These are phyloP conservation scores for Sibirionetta formosa DNA, from an alignment of 2,797 vertebrate genomes.

Conservation along the genomic window DNA sequence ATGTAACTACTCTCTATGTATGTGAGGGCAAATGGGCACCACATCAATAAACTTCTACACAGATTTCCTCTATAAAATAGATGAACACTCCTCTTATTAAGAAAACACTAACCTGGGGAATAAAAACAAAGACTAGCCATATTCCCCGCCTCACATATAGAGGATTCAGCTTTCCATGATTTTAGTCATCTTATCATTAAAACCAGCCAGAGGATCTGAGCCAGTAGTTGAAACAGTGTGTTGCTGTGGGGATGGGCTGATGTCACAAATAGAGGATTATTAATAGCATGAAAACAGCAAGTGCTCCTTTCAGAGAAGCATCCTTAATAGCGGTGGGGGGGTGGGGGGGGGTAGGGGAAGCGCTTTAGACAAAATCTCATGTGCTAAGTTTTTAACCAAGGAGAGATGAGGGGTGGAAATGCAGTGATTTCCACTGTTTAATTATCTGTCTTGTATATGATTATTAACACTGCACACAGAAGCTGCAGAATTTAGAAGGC, in stretches of 20 bases:
- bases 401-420: slow-evolving; percentile 33
- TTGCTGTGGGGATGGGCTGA: slow-evolving; percentile 68
- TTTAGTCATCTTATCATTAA: not conserved
- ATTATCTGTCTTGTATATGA: not conserved
- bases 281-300: slow-evolving; percentile 69
- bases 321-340: slow-evolving; percentile 67
- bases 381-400: slow-evolving; percentile 50
- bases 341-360: not conserved
- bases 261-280: slow-evolving; percentile 62
- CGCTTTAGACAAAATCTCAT: slow-evolving; percentile 45
- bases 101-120: not conserved
- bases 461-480: slow-evolving; percentile 23
- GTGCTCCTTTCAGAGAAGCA: slow-evolving; percentile 39
- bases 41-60: not conserved
- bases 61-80: not conserved
- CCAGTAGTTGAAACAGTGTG: slow-evolving; percentile 19
- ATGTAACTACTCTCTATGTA: not conserved
- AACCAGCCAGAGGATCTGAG: not conserved
- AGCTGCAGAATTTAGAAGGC: slow-evolving; percentile 14
- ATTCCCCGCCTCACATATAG: accelerated
- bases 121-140: not conserved
- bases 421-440: not conserved
- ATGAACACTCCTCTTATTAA: not conserved
- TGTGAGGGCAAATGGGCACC: not conserved
- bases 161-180: not conserved